Evolutionary conservation across 2,888 invertebrate species (phyloP).

Genomic region (Leuctra nigra): DNA sequence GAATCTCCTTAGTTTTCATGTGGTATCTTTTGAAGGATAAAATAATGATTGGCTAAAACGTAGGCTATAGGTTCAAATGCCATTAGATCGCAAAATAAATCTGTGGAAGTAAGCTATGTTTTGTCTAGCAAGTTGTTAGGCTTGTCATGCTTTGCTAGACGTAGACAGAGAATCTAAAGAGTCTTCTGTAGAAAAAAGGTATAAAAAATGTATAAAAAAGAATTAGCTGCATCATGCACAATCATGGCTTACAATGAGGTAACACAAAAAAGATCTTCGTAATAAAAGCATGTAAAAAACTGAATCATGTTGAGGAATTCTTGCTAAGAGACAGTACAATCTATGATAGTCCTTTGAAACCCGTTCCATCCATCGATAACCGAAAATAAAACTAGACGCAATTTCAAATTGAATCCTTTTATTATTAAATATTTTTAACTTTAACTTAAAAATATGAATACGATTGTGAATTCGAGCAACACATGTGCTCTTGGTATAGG

Average conservation of each 20-base stretch:
- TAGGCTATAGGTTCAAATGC: no score
- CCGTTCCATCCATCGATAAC: no score
- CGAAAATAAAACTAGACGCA: no score
- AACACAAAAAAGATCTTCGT: conserved; percentile 7
- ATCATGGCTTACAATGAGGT: conserved; percentile 15
- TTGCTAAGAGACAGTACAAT: background rate
- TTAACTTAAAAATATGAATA: no score
- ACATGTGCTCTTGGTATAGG: conserved; percentile 5
- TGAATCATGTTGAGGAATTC: conserved; percentile 4
- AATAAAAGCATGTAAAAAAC: conserved; percentile 8
- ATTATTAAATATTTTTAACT: no score
- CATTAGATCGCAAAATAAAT: no score
- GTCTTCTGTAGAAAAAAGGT: background rate
- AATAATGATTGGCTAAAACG: no score
- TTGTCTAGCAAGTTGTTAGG: background rate
- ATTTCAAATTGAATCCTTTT: no score
- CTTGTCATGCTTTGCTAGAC: background rate
- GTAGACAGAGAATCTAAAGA: background rate
- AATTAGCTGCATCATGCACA: conserved; percentile 19
- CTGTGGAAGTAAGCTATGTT: background rate
- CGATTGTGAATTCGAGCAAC: no score
- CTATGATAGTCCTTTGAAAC: conserved; percentile 8
- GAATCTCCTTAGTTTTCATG: no score
- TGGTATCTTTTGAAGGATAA: no score
- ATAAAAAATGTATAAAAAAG: background rate